These are phyloP conservation scores for Morelia viridis DNA, from an alignment of 2,797 vertebrate species.

Conservation along the genomic window DNA sequence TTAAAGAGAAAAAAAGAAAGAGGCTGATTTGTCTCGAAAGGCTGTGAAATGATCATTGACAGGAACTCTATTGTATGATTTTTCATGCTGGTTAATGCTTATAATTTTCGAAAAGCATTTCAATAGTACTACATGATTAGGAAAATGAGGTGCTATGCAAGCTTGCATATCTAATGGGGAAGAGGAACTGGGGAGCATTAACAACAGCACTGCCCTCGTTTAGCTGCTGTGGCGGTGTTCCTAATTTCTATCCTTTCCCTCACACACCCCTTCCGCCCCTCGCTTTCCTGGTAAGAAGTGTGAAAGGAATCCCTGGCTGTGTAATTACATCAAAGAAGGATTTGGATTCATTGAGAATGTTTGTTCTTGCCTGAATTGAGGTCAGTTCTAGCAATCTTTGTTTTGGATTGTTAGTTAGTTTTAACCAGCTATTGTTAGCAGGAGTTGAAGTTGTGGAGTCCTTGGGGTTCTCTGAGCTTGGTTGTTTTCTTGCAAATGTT, in stretches of 20 bases:
- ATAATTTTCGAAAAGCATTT: constrained; percentile 45
- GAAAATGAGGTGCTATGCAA: constrained; percentile 33
- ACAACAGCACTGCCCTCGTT: background rate
- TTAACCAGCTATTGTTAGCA: background rate
- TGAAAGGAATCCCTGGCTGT: background rate
- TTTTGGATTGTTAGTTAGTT: background rate
- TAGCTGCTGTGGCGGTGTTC: background rate
- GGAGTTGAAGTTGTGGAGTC: background rate
- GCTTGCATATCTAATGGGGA: constrained; percentile 30
- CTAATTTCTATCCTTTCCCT: background rate
- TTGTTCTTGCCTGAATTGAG: background rate
- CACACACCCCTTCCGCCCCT: background rate
- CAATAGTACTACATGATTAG: constrained; percentile 33
- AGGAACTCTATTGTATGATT: constrained; percentile 26
- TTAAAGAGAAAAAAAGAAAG: too few relatives aligned
- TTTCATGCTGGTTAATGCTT: constrained; percentile 36
- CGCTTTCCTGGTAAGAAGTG: background rate
- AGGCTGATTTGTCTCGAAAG: background rate
- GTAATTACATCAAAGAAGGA: background rate
- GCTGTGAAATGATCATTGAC: background rate
- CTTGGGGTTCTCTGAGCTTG: too few relatives aligned
- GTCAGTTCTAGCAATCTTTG: background rate
- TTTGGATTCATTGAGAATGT: background rate
- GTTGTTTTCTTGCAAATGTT: too few relatives aligned
- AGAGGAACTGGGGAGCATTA: background rate